Conservation (phyloP, 1,140 invertebrate genomes). For the Drosophila kepulauana region DNA sequence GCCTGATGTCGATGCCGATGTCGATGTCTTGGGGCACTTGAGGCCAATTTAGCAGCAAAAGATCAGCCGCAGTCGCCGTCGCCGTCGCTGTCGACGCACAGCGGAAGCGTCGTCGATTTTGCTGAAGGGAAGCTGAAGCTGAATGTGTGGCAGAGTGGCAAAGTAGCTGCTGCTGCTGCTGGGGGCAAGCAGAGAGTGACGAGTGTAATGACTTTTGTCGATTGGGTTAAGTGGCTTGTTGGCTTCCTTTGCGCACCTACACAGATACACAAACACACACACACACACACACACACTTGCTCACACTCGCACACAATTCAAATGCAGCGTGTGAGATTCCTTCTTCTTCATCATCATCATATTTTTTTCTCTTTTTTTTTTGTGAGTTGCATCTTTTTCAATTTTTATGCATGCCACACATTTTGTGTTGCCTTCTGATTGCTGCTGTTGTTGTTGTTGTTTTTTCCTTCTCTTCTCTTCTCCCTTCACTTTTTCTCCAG, state of each 20-base stretch:
- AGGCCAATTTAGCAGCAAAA: constrained; percentile 62
- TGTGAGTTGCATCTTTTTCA: constrained; percentile 75
- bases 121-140: constrained; percentile 25
- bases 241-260: constrained; percentile 70
- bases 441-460: constrained; percentile 43
- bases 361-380: constrained; percentile 29
- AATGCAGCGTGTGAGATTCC: constrained; percentile 65
- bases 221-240: constrained; percentile 83
- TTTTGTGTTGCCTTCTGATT: constrained; percentile 57
- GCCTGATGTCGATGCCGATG: constrained; percentile 5
- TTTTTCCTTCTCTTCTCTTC: constrained; percentile 4
- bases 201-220: constrained; percentile 83
- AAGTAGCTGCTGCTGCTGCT: constrained; percentile 7
- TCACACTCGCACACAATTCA: constrained; percentile 39
- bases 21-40: constrained; percentile 45
- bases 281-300: constrained; percentile 33
- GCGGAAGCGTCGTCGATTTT: constrained; percentile 71
- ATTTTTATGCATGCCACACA: constrained; percentile 77
- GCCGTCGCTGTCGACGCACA: constrained; percentile 44
- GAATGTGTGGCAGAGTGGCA: not conserved
- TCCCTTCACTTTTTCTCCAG: constrained; percentile 39
- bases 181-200: constrained; percentile 60
- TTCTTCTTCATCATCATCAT: constrained; percentile 30
- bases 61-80: constrained; percentile 42
- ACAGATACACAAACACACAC: constrained; percentile 35